Conservation (phyloP, 2,113 vertebrate species). For the Alces alces region DNA sequence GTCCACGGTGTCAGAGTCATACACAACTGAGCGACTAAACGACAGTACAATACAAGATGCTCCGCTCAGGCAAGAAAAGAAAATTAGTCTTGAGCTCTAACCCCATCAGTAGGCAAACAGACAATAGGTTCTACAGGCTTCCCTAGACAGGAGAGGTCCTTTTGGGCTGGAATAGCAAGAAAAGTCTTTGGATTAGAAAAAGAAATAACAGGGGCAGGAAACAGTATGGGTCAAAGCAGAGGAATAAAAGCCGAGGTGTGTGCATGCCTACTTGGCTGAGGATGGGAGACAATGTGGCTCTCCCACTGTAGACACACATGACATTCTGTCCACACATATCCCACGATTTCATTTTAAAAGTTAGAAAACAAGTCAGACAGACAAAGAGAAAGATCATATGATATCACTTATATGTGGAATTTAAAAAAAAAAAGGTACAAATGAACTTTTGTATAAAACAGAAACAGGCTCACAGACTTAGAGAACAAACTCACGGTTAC, state of each 20-base stretch:
- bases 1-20: background rate
- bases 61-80: background rate
- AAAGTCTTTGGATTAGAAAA: background rate
- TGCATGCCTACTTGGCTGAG: background rate
- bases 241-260: background rate
- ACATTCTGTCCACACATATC: background rate
- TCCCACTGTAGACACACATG: accelerated
- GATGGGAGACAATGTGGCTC: background rate
- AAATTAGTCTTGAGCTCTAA: background rate
- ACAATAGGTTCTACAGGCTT: background rate
- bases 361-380: background rate
- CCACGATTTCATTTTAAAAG: background rate
- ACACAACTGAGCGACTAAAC: background rate
- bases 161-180: background rate
- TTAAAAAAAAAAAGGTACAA: background rate
- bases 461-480: background rate
- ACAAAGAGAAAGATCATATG: background rate
- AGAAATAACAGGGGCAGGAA: background rate
- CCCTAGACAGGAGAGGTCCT: background rate
- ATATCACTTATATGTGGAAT: background rate
- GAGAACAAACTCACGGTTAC: background rate
- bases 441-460: background rate
- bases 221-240: background rate
- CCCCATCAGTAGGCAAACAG: background rate
- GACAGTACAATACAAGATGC: background rate